Percentiles rank a stretch among this genome's conserved stretches.
These are phyloP conservation scores for Eupithecia subfuscata DNA, from an alignment of 2,888 invertebrate species.

Conservation along the genomic window DNA sequence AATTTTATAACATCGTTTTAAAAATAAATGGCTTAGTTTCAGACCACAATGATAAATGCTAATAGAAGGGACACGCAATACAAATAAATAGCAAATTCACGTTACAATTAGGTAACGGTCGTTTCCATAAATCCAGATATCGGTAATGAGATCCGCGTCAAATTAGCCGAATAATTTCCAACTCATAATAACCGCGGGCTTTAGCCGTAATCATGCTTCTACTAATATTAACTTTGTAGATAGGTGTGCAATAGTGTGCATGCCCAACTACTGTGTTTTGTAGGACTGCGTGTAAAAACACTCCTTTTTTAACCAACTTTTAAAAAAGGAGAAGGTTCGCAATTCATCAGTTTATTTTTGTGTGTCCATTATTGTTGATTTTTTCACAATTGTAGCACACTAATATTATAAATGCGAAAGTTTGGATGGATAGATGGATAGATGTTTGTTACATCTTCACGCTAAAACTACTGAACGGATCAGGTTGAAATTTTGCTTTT, in stretches of 20 bases:
- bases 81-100: conserved; percentile 39
- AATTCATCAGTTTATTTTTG: too few relatives aligned
- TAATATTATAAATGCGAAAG: too few relatives aligned
- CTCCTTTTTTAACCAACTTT: neutral
- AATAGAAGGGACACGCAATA: neutral
- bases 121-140: conserved; percentile 56
- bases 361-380: too few relatives aligned
- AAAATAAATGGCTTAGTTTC: neutral
- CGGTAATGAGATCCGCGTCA: conserved; percentile 57
- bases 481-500: too few relatives aligned
- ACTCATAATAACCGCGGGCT: conserved; percentile 26
- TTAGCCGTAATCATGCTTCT: conserved; percentile 9
- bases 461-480: too few relatives aligned
- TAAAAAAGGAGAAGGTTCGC: too few relatives aligned
- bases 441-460: too few relatives aligned
- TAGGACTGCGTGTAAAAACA: neutral
- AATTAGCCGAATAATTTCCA: conserved; percentile 55
- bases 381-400: too few relatives aligned
- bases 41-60: neutral
- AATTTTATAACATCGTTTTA: neutral
- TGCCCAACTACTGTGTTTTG: neutral
- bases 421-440: too few relatives aligned
- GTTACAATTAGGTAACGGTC: conserved; percentile 51
- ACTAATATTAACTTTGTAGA: conserved; percentile 14
- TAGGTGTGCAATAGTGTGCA: neutral